These are phyloP conservation scores for Clupea harengus DNA, from an alignment of 2,113 vertebrate genomes.

Conservation along the genomic window DNA sequence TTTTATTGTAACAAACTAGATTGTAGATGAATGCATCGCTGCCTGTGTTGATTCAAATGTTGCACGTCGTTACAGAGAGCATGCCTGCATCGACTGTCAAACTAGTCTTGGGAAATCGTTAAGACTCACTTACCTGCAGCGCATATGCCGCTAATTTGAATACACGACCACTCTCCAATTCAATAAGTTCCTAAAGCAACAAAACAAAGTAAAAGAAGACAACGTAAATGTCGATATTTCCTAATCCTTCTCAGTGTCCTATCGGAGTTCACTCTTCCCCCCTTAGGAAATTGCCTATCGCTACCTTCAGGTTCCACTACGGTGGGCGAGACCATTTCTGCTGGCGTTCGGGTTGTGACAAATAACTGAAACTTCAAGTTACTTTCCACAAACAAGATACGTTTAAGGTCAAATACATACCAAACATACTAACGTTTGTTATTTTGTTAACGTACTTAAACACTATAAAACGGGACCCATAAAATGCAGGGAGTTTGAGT, in stretches of 20 bases:
- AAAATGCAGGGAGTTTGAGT: not conserved
- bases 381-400: not conserved
- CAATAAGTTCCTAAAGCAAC: conserved; percentile 80
- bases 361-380: not conserved
- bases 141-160: conserved; percentile 90
- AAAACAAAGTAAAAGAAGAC: conserved; percentile 35
- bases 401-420: not conserved
- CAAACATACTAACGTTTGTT: not conserved
- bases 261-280: not conserved
- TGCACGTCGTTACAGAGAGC: not conserved
- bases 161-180: conserved; percentile 85
- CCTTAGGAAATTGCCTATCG: conserved; percentile 46
- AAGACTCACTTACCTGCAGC: conserved; percentile 84
- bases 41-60: not conserved
- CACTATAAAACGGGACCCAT: not conserved
- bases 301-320: conserved; percentile 70
- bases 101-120: not conserved
- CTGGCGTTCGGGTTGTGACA: not conserved
- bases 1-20: not conserved
- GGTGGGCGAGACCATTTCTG: conserved; percentile 72
- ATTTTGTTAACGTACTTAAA: not conserved
- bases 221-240: not conserved
- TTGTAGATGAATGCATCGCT: not conserved
- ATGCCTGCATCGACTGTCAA: conserved; percentile 27
- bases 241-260: not conserved